phyloP scores from a whole-genome alignment of 1,140 invertebrate species.

The Olivierus martensii region DNA sequence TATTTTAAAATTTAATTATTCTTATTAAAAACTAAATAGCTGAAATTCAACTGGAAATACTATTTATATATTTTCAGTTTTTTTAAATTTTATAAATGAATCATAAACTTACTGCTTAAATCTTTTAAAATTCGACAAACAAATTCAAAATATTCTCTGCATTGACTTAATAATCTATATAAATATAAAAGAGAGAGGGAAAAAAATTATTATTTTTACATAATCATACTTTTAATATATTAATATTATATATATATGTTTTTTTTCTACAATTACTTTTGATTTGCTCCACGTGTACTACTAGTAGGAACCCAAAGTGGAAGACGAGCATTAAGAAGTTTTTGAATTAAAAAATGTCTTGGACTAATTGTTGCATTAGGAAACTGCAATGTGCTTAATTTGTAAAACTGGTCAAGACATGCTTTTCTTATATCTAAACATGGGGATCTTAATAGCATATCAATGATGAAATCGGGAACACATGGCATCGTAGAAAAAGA shows the following conservation, averaged over 20 bases:
- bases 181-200: constrained; percentile 4
- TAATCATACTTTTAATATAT: too few species aligned
- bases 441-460: constrained; percentile 37
- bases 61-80: too few species aligned
- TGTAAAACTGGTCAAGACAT: constrained; percentile 34
- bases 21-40: too few species aligned
- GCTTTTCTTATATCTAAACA: constrained; percentile 31
- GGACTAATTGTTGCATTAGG: constrained; percentile 19
- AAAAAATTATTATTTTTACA: too few species aligned
- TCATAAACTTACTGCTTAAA: constrained; percentile 24
- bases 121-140: constrained; percentile 32
- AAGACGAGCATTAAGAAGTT: constrained; percentile 38
- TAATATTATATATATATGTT: too few species aligned
- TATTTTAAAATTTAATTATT: too few species aligned
- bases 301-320: constrained; percentile 40
- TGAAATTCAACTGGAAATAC: too few species aligned
- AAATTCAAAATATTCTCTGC: constrained; percentile 40
- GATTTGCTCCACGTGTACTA: constrained; percentile 33
- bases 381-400: constrained; percentile 25
- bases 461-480: constrained; percentile 37
- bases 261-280: constrained; percentile 27
- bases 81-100: too few species aligned
- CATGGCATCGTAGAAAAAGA: constrained; percentile 34
- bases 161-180: constrained; percentile 33
- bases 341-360: constrained; percentile 31